phyloP scores from a whole-genome alignment of 2,113 vertebrate genomes.

The Alethe castanea region DNA sequence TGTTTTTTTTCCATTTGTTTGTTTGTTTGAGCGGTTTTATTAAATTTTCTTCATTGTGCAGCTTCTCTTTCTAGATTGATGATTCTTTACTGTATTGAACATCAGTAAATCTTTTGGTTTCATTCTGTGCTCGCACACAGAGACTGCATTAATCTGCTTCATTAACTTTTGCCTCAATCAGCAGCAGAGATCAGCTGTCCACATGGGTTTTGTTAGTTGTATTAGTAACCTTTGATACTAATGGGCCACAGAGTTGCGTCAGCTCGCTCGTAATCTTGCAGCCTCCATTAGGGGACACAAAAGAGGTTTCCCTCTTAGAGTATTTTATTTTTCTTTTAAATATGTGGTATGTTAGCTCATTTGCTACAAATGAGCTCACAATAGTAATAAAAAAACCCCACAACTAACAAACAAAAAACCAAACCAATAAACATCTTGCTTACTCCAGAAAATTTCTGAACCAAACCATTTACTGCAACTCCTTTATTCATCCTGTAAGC shows the following conservation, averaged over 20 bases:
- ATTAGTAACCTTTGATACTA: conserved; percentile 13
- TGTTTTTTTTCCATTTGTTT: background rate
- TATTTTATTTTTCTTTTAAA: background rate
- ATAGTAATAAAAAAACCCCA: background rate
- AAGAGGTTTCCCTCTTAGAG: background rate
- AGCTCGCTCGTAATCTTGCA: background rate
- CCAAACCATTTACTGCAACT: background rate
- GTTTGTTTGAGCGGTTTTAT: background rate
- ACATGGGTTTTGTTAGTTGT: background rate
- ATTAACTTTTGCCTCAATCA: conserved; percentile 11
- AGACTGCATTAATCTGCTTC: background rate
- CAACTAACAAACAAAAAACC: background rate
- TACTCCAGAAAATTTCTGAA: background rate
- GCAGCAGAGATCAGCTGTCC: background rate
- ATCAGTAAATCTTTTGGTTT: background rate
- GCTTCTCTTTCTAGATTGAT: background rate
- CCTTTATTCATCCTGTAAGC: background rate
- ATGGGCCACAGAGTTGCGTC: background rate
- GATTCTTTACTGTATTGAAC: background rate
- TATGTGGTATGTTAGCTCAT: background rate
- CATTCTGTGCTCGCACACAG: background rate
- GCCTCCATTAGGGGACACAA: background rate
- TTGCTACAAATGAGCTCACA: background rate
- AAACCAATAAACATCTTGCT: background rate
- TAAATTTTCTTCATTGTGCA: background rate